A percentile compares a stretch with the other conserved stretches of the same genome.
These are phyloP conservation scores for Loripinus fragilis DNA, from an alignment of 2,888 invertebrate genomes.

Conservation along the genomic window DNA sequence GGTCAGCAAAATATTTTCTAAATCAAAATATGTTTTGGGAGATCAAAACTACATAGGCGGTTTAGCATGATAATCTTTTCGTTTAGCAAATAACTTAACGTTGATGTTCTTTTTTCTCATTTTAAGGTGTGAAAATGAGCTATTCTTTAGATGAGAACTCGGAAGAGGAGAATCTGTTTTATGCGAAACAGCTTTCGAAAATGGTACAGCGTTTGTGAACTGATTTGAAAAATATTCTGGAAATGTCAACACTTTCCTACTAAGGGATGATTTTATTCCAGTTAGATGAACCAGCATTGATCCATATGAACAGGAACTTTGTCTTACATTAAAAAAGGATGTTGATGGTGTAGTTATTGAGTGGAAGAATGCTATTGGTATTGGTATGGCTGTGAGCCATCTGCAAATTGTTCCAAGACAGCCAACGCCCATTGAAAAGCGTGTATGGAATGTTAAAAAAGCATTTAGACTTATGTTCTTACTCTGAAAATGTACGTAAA, in stretches of 20 bases:
- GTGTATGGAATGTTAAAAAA: constrained; percentile 19
- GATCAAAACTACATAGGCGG: no score
- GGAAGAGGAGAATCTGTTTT: constrained; percentile 22
- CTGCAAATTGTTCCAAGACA: constrained; percentile 9
- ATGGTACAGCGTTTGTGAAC: constrained; percentile 12
- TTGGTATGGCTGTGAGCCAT: neutral
- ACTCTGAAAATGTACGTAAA: neutral
- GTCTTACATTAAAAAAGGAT: constrained; percentile 9
- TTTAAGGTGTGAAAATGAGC: neutral
- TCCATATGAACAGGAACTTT: constrained; percentile 13
- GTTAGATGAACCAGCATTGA: constrained; percentile 18
- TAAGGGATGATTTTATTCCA: constrained; percentile 18
- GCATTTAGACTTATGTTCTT: constrained; percentile 3
- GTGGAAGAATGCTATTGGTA: constrained; percentile 24
- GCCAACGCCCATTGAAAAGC: neutral
- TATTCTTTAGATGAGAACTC: neutral
- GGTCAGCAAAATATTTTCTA: no score
- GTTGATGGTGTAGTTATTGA: constrained; percentile 32
- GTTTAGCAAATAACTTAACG: no score
- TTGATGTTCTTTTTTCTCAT: neutral
- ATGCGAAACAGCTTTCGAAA: constrained; percentile 28
- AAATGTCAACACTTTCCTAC: constrained; percentile 22
- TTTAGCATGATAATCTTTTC: no score
- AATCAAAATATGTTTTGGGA: no score
- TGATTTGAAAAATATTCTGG: neutral